Percentiles rank a stretch among this genome's conserved stretches.
These are phyloP conservation scores for Acleris emargana DNA, from an alignment of 2,888 invertebrate genomes.

Conservation along the genomic window DNA sequence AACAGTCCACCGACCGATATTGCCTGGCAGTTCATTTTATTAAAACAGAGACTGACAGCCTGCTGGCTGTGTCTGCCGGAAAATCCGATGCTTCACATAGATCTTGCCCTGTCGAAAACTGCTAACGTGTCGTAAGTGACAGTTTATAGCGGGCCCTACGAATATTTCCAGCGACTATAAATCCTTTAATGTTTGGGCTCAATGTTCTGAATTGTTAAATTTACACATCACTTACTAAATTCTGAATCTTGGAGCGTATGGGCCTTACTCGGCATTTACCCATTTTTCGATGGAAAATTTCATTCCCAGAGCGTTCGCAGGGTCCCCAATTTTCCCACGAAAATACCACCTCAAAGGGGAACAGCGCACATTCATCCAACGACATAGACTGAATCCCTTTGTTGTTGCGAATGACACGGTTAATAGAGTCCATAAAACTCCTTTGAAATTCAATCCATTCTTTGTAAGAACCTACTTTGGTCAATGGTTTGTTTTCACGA, in stretches of 20 bases:
- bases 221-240: conserved; percentile 5
- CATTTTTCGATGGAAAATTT: conserved; percentile 63
- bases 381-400: conserved; percentile 52
- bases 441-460: conserved; percentile 79
- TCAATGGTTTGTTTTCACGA: conserved; percentile 32
- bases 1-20: no score
- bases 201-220: neutral
- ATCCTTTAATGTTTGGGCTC: no score
- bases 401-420: conserved; percentile 67
- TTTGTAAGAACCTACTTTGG: conserved; percentile 69
- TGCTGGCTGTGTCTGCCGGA: no score
- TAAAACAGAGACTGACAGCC: no score
- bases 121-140: no score
- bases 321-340: conserved; percentile 81
- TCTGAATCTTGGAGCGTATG: neutral
- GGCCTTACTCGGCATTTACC: conserved; percentile 79
- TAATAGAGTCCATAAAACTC: conserved; percentile 70
- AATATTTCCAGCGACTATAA: no score
- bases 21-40: no score
- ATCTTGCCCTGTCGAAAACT: no score
- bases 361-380: conserved; percentile 45
- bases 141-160: no score
- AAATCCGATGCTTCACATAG: no score
- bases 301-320: conserved; percentile 75
- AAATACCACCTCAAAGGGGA: conserved; percentile 72